These are phyloP conservation scores for Microdon myrmicae DNA, from an alignment of 2,888 invertebrate species.

Conservation along the genomic window DNA sequence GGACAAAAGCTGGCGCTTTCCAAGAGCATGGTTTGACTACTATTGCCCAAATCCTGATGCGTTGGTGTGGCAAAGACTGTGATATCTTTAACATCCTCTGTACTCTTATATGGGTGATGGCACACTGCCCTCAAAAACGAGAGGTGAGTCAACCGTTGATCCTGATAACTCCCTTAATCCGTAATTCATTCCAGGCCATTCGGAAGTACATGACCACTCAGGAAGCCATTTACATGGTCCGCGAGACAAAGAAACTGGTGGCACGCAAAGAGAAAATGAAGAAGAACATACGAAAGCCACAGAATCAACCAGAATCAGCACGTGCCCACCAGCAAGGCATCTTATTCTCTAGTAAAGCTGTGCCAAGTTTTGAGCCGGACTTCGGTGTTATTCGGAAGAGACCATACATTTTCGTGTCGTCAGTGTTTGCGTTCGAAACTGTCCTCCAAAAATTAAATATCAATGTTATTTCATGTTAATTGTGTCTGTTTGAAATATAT, in stretches of 20 bases:
- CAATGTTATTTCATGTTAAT: constrained; percentile 51
- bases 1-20: constrained; percentile 73
- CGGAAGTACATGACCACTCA: constrained; percentile 64
- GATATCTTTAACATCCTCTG: constrained; percentile 73
- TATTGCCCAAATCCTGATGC: constrained; percentile 73
- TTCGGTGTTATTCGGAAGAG: constrained; percentile 63
- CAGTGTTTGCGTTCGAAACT: constrained; percentile 65
- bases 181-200: constrained; percentile 59
- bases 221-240: constrained; percentile 64
- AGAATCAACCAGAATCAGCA: constrained; percentile 24
- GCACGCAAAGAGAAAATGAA: constrained; percentile 67
- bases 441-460: constrained; percentile 63
- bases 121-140: constrained; percentile 63
- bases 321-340: constrained; percentile 47
- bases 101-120: constrained; percentile 76
- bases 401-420: constrained; percentile 65
- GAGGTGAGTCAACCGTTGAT: constrained; percentile 54
- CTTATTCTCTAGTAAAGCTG: constrained; percentile 56
- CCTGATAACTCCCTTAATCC: background rate
- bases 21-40: constrained; percentile 71
- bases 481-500: background rate
- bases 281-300: constrained; percentile 61
- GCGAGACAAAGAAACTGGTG: constrained; percentile 65
- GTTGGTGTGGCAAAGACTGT: constrained; percentile 76
- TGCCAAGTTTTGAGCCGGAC: constrained; percentile 65